Conservation (phyloP, 2,888 invertebrate genomes). For the Cataglyphis rosenhaueri region DNA sequence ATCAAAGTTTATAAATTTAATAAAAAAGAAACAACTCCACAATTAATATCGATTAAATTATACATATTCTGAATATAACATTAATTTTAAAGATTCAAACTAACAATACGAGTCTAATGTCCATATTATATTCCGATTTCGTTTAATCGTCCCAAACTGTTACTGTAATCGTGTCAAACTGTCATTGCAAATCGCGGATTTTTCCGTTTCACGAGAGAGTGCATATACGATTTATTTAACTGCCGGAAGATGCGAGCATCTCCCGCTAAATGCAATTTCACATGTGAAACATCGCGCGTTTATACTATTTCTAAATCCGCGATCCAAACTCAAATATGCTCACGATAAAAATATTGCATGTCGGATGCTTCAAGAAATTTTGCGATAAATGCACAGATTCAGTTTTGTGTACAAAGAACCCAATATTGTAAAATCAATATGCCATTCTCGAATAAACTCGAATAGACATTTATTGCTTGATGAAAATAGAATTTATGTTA, state of each 20-base stretch:
- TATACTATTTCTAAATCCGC: slow-evolving; percentile 28
- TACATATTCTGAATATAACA: background rate
- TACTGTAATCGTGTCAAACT: background rate
- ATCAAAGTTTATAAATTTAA: background rate
- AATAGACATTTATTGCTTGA: background rate
- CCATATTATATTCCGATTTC: background rate
- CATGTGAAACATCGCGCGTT: slow-evolving; percentile 19
- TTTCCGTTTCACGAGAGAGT: background rate
- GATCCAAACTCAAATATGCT: background rate
- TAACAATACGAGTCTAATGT: background rate
- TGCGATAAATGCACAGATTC: background rate
- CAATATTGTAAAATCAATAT: slow-evolving; percentile 31
- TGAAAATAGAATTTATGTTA: slow-evolving; percentile 9
- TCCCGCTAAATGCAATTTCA: slow-evolving; percentile 14
- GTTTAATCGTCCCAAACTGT: background rate
- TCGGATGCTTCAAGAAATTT: background rate
- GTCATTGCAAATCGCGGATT: background rate
- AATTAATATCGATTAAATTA: background rate
- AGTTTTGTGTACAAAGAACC: background rate
- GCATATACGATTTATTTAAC: background rate
- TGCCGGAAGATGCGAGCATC: background rate
- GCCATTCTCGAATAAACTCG: background rate
- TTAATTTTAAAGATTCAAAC: background rate
- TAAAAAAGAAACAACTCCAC: background rate
- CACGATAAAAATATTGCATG: background rate